Base-by-base conservation (phyloP, 2,888 invertebrate genomes). In the Meiosimyza platycephala region DNA sequence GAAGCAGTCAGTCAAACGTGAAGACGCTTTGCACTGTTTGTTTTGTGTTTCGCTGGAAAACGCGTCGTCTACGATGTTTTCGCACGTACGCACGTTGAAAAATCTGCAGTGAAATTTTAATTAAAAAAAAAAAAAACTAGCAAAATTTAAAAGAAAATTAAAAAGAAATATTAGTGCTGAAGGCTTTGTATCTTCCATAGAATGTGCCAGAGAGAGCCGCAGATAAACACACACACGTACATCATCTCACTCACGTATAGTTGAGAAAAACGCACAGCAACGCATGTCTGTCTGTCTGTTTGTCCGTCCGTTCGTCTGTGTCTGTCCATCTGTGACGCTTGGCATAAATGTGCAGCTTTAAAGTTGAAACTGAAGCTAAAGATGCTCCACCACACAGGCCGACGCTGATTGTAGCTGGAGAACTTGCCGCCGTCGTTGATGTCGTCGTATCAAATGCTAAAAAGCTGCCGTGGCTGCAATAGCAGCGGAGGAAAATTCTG, bases 41-140 rank as follows among this genome's bases (percentile, higher is more conserved):
- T 54, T 57, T 54, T 57, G 55, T 67, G 67, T 33, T 22, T 40
- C 54, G 64, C 64, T 64, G 64, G 64, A 13, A 64, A 64, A 51
- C 50, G 50, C 67, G 67, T 54, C 40, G 65, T 47, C 64, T 22
- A 74, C 74, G 78, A 79, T 80, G 79, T 81, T 77, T 77, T 80
- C 78, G 80, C 79, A 28, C 59, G 59, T 78, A 76, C 78, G 81
- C 80, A 80, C 80, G 79, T 78, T 80, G 28, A 6, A n/a, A 48
- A 50, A 18, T 64, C 47, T 50, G 28, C 11, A 18, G 12, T 52
- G 33, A 52, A 70, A 11, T 22, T 33, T 54, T 6, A 15, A 50
- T 16, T 22, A 12, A 28, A 65, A 72, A 18, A 47, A 55, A 47
- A 65, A 47, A 66, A 62, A 48, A 48, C n/a, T 16, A 6, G 4